phyloP scores from a whole-genome alignment of 1,140 invertebrate genomes.

The Micrasema longulum region DNA sequence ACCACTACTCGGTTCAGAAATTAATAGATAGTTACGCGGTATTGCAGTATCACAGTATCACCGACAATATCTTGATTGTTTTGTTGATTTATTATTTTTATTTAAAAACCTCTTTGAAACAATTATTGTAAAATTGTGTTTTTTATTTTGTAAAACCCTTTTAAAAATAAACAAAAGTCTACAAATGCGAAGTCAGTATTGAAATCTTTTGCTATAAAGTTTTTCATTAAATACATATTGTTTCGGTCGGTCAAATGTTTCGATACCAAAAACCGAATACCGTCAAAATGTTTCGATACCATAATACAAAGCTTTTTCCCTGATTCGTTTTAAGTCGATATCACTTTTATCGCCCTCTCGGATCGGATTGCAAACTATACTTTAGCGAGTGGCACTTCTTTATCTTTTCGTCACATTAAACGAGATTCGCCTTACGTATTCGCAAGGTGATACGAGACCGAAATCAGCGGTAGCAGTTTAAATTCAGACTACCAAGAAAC shows the following conservation, averaged over 20 bases:
- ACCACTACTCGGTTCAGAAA: too few relatives aligned
- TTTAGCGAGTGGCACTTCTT: conserved; percentile 36
- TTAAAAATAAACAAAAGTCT: too few relatives aligned
- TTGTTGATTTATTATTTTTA: too few relatives aligned
- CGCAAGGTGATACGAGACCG: conserved; percentile 27
- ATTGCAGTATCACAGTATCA: too few relatives aligned
- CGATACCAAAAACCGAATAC: conserved; percentile 29
- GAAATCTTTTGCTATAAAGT: conserved; percentile 22
- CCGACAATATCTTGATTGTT: too few relatives aligned
- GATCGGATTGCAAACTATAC: conserved; percentile 24
- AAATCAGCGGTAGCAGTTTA: conserved; percentile 39
- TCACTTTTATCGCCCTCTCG: conserved; percentile 38
- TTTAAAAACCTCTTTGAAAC: too few relatives aligned
- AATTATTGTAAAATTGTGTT: too few relatives aligned
- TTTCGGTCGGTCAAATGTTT: too few relatives aligned
- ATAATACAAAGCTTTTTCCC: conserved; percentile 29
- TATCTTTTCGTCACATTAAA: conserved; percentile 44
- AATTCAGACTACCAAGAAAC: conserved; percentile 46
- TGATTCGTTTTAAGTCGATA: conserved; percentile 44
- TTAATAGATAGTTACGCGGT: too few relatives aligned
- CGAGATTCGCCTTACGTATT: conserved; percentile 28
- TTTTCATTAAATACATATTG: conserved; percentile 34
- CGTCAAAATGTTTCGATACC: conserved; percentile 30
- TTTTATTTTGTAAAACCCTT: too few relatives aligned
- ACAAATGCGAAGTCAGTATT: conserved; percentile 1